Base-by-base conservation (phyloP, 1,140 invertebrate species). In the Polyergus mexicanus region DNA sequence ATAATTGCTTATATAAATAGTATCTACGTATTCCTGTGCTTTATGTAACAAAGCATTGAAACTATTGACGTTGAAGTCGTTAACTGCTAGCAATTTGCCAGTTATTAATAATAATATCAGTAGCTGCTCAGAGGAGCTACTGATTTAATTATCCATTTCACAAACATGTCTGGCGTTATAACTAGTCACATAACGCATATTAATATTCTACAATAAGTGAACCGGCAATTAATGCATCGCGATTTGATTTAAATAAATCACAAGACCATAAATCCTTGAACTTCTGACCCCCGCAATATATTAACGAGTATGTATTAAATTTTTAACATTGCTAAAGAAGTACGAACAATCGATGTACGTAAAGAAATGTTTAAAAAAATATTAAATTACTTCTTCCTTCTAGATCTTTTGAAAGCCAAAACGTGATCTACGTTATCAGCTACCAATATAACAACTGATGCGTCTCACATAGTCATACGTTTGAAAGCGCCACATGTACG, bases 401-500 rank as follows among this genome's bases (percentile, higher is more conserved):
- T 72, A 11, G 62, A 74, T 47, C 38, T 28, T 69, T 60, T 60
- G 28, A 83, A 32, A 83, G 13, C 25, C 16, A 69, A 56, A 60
- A 13, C 32, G 78, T 62, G 28, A 47, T 35, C 78, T 83, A 44
- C n/a, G 38, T 83, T 83, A 74, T 56, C 78, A 66, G 8, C 68
- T 19, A 56, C 32, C 35, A 69, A 10, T 80, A 81, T n/a, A 13
- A 25, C 22, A 32, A 60, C 3, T 28, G n/a, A 41, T 81, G 35
- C 11, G 11, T 47, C 19, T 72, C 25, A 5, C 28, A 11, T 35
- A 69, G 13, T 62, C 25, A 25, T 11, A 72, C 66, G 38, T 72
- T 72, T 32, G 78, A 83, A 44, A 83, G 78, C 68, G 78, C 78
- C 68, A 83, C 78, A 11, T 83, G 78, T 83, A 22, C 19, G 8